phyloP scores from a whole-genome alignment of 2,113 vertebrate genomes.

The Loxodonta africana region DNA sequence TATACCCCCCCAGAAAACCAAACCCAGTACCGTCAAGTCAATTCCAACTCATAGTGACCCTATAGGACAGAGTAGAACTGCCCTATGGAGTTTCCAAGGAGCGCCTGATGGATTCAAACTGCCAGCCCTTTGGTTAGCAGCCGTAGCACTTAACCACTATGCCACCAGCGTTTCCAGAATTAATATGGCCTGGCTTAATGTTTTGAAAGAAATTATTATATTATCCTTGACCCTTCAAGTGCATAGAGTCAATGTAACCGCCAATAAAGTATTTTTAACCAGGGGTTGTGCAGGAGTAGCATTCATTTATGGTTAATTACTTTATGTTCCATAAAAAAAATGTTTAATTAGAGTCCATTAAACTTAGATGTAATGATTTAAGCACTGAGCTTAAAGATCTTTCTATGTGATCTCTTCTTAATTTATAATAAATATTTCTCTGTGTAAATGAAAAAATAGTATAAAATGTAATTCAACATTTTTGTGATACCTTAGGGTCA shows the following conservation, averaged over 20 bases:
- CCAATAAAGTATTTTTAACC: not conserved
- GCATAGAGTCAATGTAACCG: not conserved
- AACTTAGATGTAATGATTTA: not conserved
- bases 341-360: constrained; percentile 11
- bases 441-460: not conserved
- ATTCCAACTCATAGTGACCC: too few species aligned
- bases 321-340: not conserved
- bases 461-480: not conserved
- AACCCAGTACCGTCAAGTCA: too few species aligned
- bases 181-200: not conserved
- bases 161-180: not conserved
- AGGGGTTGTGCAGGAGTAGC: not conserved
- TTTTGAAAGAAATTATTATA: constrained; percentile 21
- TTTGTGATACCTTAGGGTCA: not conserved
- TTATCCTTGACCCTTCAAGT: not conserved
- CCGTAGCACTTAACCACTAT: too few species aligned
- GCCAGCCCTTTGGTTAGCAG: too few species aligned
- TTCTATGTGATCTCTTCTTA: not conserved
- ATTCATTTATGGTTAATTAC: not conserved
- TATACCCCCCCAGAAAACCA: not conserved
- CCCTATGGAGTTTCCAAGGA: too few species aligned
- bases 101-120: too few species aligned
- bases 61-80: too few species aligned
- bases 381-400: not conserved
- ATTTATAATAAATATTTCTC: not conserved